A percentile compares a stretch with the other conserved stretches of the same genome.
Conservation (phyloP, 2,888 invertebrate species). For the Lasioglossum lativentre region DNA sequence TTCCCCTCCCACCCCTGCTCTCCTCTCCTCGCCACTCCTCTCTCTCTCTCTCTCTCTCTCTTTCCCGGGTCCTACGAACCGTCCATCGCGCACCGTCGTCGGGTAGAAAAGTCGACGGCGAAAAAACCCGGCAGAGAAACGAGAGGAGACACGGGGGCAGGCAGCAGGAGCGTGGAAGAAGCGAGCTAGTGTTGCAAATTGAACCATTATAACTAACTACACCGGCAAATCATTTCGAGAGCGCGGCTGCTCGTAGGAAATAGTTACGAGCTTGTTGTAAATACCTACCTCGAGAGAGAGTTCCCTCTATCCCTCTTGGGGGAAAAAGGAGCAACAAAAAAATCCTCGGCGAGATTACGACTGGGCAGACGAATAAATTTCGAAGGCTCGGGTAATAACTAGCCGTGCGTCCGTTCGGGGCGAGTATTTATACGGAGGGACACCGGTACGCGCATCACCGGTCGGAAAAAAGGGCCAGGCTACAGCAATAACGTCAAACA, state of each 20-base stretch:
- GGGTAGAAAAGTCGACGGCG: conserved; percentile 16
- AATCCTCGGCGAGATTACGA: conserved; percentile 19
- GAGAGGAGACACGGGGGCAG: neutral
- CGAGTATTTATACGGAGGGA: neutral
- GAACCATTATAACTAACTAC: conserved; percentile 55
- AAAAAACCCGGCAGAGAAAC: neutral
- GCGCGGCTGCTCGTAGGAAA: neutral
- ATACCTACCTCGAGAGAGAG: neutral
- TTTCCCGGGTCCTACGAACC: neutral
- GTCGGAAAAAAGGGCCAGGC: neutral
- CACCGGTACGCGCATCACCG: neutral
- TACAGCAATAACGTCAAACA: conserved; percentile 22
- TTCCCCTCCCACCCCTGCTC: too few species aligned
- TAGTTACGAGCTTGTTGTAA: conserved; percentile 32
- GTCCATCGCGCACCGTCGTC: neutral
- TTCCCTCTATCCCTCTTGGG: neutral
- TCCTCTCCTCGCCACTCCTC: too few species aligned
- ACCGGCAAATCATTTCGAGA: conserved; percentile 28
- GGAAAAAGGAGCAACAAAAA: neutral
- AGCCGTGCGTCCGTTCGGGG: neutral
- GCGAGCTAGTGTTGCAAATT: conserved; percentile 53
- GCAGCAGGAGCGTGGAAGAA: neutral
- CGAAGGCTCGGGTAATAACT: conserved; percentile 10
- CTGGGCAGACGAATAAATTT: conserved; percentile 20
- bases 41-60: too few species aligned